Evolutionary conservation across 2,797 vertebrate species (phyloP).

Genomic region (Phalanger gymnotis): DNA sequence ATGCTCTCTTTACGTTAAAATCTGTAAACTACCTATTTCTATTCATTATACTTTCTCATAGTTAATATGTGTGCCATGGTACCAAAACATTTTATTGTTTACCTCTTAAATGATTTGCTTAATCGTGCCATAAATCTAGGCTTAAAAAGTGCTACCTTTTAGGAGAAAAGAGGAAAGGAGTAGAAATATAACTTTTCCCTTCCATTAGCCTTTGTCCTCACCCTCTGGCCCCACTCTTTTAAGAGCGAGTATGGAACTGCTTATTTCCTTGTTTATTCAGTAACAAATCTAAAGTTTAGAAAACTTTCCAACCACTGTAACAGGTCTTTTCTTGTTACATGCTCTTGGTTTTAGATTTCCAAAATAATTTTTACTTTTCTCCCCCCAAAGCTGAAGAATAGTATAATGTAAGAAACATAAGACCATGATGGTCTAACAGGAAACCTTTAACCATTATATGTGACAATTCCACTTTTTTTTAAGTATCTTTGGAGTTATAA

Average conservation of each 20-base stretch:
- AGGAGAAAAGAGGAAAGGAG: neutral
- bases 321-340: slow-evolving; percentile 24
- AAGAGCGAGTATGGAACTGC: neutral
- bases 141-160: slow-evolving; percentile 20
- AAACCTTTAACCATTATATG: neutral
- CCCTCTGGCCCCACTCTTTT: neutral
- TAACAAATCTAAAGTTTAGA: slow-evolving; percentile 26
- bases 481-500: neutral
- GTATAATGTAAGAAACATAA: neutral
- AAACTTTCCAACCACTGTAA: slow-evolving; percentile 26
- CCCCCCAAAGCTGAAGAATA: neutral
- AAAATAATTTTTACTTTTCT: slow-evolving; percentile 6
- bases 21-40: slow-evolving; percentile 22
- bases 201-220: neutral
- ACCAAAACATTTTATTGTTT: slow-evolving; percentile 40
- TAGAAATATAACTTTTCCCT: neutral
- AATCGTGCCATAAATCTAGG: slow-evolving; percentile 34
- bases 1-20: slow-evolving; percentile 60
- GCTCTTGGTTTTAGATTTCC: slow-evolving; percentile 49
- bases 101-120: slow-evolving; percentile 41
- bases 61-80: slow-evolving; percentile 14
- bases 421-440: neutral
- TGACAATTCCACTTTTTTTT: neutral
- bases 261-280: slow-evolving; percentile 24
- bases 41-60: neutral